Evolutionary conservation across 2,113 vertebrate species (phyloP).

Genomic region (Falco punctatus): DNA sequence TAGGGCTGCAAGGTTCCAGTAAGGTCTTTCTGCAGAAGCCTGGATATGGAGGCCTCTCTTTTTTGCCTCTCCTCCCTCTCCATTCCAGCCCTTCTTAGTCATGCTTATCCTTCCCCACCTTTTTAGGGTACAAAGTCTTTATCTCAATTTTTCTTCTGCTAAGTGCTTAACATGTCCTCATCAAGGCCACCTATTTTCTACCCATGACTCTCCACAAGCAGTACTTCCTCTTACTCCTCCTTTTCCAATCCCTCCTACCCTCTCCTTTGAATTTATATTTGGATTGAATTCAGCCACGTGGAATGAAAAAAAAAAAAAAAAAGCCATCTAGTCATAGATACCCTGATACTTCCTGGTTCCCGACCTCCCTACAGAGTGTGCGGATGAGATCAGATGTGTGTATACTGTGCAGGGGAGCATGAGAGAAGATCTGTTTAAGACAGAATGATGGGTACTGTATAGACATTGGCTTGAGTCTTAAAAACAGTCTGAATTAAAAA

Average conservation of each 20-base stretch:
- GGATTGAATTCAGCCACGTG: background rate
- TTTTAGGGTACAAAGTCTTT: background rate
- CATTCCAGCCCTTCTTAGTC: background rate
- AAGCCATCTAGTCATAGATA: background rate
- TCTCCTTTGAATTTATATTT: background rate
- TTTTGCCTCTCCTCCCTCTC: background rate
- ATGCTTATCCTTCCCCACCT: background rate
- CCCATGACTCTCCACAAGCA: background rate
- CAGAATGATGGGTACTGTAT: background rate
- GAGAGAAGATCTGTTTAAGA: background rate
- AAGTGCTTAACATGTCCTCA: background rate
- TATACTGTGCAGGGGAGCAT: background rate
- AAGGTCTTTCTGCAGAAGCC: background rate
- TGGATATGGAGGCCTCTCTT: background rate
- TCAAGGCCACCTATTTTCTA: background rate
- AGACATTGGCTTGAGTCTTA: background rate
- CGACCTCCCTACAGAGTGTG: background rate
- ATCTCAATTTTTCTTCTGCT: background rate
- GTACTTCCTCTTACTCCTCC: background rate
- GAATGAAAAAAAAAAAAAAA: background rate
- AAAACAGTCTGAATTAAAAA: slow-evolving; percentile 2
- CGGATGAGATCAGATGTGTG: background rate
- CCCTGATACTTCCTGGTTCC: background rate
- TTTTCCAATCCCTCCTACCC: background rate
- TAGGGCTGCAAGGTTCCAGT: background rate